phyloP scores from a whole-genome alignment of 2,113 vertebrate species.

The human (Homo sapiens) region GRCh38 chr2:238382001-238382500 shows the following conservation, averaged over 20 bases:
- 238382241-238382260: background rate
- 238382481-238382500: background rate
- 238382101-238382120: background rate
- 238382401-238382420: background rate
- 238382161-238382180: background rate
- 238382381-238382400: background rate
- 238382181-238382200: background rate
- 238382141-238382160: background rate
- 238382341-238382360: background rate
- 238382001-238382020: background rate
- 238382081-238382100: background rate
- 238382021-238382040: background rate
- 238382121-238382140: background rate
- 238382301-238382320: background rate
- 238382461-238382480: background rate
- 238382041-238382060: background rate
- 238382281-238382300: background rate
- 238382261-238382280: background rate
- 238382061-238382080: background rate
- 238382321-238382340: background rate
- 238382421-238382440: background rate
- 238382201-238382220: background rate
- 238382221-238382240: accelerated
- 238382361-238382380: background rate
- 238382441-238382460: background rate